phyloP scores from a whole-genome alignment of 2,113 vertebrate species.

The Pseudopodoces humilis region DNA sequence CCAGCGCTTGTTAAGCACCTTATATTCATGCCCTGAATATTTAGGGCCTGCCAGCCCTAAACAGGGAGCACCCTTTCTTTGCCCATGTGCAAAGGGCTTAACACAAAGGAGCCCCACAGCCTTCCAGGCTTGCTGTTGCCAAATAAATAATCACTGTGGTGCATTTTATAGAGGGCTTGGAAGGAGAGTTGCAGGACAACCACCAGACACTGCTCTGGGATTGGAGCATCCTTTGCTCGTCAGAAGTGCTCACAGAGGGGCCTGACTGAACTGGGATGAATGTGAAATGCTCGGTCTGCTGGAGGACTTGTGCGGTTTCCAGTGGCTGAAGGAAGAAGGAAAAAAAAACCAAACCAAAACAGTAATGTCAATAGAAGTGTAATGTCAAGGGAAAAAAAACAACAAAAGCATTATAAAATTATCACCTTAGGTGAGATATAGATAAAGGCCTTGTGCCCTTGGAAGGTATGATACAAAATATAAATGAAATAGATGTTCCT shows the following conservation, averaged over 20 bases:
- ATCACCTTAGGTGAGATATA: not conserved
- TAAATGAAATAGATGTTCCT: not conserved
- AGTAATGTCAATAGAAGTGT: not conserved
- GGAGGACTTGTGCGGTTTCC: not conserved
- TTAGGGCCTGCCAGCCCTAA: not conserved
- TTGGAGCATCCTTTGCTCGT: not conserved
- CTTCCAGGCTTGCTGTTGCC: not conserved
- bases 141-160: accelerated
- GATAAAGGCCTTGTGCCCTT: not conserved
- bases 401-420: not conserved
- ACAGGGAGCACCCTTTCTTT: not conserved
- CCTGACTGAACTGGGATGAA: not conserved
- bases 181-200: not conserved
- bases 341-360: not conserved
- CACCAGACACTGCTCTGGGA: not conserved
- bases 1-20: not conserved
- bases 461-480: not conserved
- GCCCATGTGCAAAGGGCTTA: not conserved
- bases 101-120: not conserved
- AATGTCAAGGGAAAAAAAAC: not conserved
- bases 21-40: not conserved
- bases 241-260: not conserved
- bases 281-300: not conserved
- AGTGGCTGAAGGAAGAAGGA: not conserved
- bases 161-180: not conserved